phyloP scores from a whole-genome alignment of 2,888 invertebrate species.

The Tetheella fluctuosa region DNA sequence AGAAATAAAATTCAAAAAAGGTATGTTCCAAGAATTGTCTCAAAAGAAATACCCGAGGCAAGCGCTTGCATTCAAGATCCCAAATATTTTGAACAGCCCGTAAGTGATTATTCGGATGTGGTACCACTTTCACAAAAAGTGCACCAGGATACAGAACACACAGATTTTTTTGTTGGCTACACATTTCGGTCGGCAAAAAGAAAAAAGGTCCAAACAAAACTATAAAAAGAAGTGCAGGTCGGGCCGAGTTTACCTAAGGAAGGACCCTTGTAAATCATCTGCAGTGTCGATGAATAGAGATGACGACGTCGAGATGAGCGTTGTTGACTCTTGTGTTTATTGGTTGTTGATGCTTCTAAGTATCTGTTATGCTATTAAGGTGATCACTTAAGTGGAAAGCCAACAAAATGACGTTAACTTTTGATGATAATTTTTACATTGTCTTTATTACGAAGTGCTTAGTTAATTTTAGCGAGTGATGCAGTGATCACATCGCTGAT shows the following conservation, averaged over 20 bases:
- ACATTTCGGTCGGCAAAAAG: conserved; percentile 77
- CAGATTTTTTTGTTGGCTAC: conserved; percentile 75
- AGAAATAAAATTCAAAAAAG: conserved; percentile 53
- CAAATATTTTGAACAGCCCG: conserved; percentile 81
- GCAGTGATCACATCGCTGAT: background rate
- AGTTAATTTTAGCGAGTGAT: conserved; percentile 20
- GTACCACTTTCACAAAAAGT: conserved; percentile 80
- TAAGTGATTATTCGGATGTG: conserved; percentile 84
- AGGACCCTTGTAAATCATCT: conserved; percentile 84
- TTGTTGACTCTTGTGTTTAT: conserved; percentile 81
- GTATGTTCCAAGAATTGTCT: conserved; percentile 67
- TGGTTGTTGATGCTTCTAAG: conserved; percentile 77
- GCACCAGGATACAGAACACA: conserved; percentile 80
- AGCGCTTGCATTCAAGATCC: conserved; percentile 72
- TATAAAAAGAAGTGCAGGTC: conserved; percentile 81
- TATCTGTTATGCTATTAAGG: conserved; percentile 75
- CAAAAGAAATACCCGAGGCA: conserved; percentile 69
- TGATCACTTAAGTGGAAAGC: conserved; percentile 61
- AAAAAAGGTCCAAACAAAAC: conserved; percentile 78
- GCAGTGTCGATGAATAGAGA: conserved; percentile 74
- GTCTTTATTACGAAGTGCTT: background rate
- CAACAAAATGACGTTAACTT: conserved; percentile 28
- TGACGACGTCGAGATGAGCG: conserved; percentile 69
- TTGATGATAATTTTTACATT: background rate
- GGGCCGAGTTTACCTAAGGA: conserved; percentile 81